Base-by-base conservation (phyloP, 2,888 invertebrate species). In the Arenicola marina region DNA sequence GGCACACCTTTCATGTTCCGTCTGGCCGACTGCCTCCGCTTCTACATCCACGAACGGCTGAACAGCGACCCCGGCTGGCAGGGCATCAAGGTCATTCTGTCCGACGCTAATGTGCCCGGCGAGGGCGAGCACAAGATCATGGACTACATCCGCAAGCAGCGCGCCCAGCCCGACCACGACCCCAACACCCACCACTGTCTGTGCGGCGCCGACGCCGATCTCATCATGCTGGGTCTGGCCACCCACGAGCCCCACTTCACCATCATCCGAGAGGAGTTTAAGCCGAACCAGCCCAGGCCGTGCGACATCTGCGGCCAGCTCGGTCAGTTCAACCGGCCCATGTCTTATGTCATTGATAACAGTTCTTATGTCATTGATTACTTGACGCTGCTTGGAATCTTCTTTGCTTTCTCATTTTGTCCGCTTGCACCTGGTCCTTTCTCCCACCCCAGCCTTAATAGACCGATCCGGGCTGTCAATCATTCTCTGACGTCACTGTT, bases 201-300 rank as follows among this genome's bases (percentile, higher is more conserved):
- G 29, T 99, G 98, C 84, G 99, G 99, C 51, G 98, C 99, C 0
- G 99, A 99, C 84, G 96, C 96, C 1, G 97, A 98, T 87, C 88
- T 98, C 61, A 97, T 98, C 77, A 98, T 98, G 97, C 86, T 98
- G 81, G 82, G 81, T 7, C 87, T 99, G 66, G 98, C 99, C 0
- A 99, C 99, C 0, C 99, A 99, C 82, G 99, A 99, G 85, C 94
- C 95, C 0, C 93, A 99, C 86, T 99, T 99, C 83, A 99, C 98
- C 21, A 99, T 99, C 75, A 96, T 98, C 77, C 85, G 96, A 31
- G 99, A 99, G 85, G 99, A 99, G 86, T 99, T 99, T 84, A 92
- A 96, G 76, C 97, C 97, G 0, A 97, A 98, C 83, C 91, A 96
- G 81, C 94, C 95, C 0, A 88, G 89, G 68, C 95, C 98, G 0